These are phyloP conservation scores for Drosophila melanosoma DNA, from an alignment of 2,888 invertebrate species.

Conservation along the genomic window DNA sequence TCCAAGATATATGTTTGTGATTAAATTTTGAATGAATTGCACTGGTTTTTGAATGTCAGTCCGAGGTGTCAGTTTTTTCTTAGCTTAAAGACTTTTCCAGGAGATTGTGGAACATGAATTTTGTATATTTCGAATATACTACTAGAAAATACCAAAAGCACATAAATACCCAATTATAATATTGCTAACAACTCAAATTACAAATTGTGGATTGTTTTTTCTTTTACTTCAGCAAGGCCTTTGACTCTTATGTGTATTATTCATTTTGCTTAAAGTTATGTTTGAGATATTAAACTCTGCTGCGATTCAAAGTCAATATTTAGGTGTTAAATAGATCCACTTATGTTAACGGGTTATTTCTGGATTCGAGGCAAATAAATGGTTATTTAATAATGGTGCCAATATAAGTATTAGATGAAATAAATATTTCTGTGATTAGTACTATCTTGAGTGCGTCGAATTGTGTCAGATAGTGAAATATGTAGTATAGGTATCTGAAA, in stretches of 20 bases:
- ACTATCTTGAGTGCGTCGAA: not conserved
- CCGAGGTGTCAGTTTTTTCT: not conserved
- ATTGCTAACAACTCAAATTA: not conserved
- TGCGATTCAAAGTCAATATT: constrained; percentile 25
- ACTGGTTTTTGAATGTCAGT: not conserved
- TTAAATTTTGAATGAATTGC: constrained; percentile 29
- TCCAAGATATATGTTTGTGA: constrained; percentile 32
- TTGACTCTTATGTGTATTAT: not conserved
- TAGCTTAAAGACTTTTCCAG: not conserved
- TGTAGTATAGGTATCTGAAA: not conserved
- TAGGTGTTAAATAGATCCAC: constrained; percentile 26
- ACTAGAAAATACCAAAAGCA: not conserved
- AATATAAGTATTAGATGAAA: constrained; percentile 30
- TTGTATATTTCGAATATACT: not conserved
- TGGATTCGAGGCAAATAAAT: constrained; percentile 30
- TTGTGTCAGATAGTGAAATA: not conserved
- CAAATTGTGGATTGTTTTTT: not conserved
- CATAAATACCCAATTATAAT: not conserved
- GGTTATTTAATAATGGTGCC: constrained; percentile 34
- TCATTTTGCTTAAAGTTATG: not conserved
- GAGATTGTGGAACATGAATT: not conserved
- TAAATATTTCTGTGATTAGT: constrained; percentile 23
- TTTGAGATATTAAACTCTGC: not conserved
- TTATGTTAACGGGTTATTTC: constrained; percentile 49
- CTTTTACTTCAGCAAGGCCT: not conserved